Conservation (phyloP, 2,113 vertebrate genomes). For the Lampris incognitus region DNA sequence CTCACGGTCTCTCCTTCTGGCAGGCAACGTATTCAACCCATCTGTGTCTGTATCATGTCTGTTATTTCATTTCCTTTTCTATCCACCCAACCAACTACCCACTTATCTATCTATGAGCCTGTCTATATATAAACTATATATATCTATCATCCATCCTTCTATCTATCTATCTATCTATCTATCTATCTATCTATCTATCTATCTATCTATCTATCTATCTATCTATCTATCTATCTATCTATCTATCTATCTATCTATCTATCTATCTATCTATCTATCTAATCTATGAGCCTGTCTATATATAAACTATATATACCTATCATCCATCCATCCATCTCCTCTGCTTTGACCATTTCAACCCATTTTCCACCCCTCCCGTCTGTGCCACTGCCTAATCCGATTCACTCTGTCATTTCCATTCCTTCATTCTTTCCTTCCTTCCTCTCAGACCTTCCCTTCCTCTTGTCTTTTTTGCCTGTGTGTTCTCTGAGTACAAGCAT, state of each 20-base stretch:
- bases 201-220: slow-evolving; percentile 20
- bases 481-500: slow-evolving; percentile 19
- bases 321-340: slow-evolving; percentile 6
- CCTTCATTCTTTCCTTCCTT: slow-evolving; percentile 39
- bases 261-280: slow-evolving; percentile 29
- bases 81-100: slow-evolving; percentile 21
- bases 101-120: slow-evolving; percentile 40
- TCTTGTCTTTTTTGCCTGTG: slow-evolving; percentile 16
- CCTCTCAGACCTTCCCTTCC: slow-evolving; percentile 40
- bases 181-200: slow-evolving; percentile 40
- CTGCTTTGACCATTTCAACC: slow-evolving; percentile 29
- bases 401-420: slow-evolving; percentile 54
- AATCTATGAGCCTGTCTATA: not conserved
- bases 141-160: slow-evolving; percentile 7
- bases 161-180: slow-evolving; percentile 11
- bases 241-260: not conserved
- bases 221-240: slow-evolving; percentile 3
- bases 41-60: slow-evolving; percentile 47
- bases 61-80: slow-evolving; percentile 24
- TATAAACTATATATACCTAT: not conserved
- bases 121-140: not conserved
- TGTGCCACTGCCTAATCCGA: slow-evolving; percentile 50
- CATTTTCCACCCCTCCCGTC: slow-evolving; percentile 45
- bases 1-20: slow-evolving; percentile 32
- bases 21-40: slow-evolving; percentile 29